These are phyloP conservation scores for Mechanitis mazaeus DNA, from an alignment of 2,888 invertebrate genomes.

Conservation along the genomic window DNA sequence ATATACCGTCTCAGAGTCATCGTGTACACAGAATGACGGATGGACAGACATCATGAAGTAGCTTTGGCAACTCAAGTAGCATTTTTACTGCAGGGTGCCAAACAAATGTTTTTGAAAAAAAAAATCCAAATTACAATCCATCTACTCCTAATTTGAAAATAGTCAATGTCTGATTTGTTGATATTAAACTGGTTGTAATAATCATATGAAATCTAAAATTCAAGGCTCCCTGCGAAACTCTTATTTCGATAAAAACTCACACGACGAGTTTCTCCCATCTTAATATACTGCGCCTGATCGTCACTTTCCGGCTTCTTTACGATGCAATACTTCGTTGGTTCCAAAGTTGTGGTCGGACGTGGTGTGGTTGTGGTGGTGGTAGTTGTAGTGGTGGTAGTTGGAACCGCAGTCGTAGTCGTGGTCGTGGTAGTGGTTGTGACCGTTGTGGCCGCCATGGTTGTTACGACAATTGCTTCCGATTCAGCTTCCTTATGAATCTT, in stretches of 20 bases:
- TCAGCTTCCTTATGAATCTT: constrained; percentile 63
- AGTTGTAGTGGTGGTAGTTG: constrained; percentile 62
- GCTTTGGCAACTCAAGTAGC: too few species aligned
- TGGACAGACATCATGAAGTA: too few species aligned
- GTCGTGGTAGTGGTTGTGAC: constrained; percentile 45
- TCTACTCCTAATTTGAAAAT: too few species aligned
- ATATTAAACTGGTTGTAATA: too few species aligned
- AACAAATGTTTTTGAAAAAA: too few species aligned
- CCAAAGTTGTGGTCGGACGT: constrained; percentile 76
- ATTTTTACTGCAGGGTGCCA: too few species aligned
- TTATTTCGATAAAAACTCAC: constrained; percentile 72
- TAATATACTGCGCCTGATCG: constrained; percentile 84
- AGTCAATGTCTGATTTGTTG: too few species aligned
- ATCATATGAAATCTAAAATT: not conserved
- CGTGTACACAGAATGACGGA: too few species aligned
- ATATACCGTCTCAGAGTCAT: too few species aligned
- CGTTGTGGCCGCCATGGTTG: constrained; percentile 53
- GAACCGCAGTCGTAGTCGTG: constrained; percentile 53
- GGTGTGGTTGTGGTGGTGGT: constrained; percentile 70
- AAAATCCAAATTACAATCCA: too few species aligned
- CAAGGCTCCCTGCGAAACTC: not conserved
- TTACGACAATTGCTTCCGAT: constrained; percentile 59
- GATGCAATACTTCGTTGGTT: constrained; percentile 83
- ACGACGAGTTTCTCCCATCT: constrained; percentile 89
- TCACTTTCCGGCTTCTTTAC: constrained; percentile 89